Evolutionary conservation across 2,797 vertebrate species (phyloP), one percentile per base, ranked within the genome.

Genomic region (Falco columbarius): DNA sequence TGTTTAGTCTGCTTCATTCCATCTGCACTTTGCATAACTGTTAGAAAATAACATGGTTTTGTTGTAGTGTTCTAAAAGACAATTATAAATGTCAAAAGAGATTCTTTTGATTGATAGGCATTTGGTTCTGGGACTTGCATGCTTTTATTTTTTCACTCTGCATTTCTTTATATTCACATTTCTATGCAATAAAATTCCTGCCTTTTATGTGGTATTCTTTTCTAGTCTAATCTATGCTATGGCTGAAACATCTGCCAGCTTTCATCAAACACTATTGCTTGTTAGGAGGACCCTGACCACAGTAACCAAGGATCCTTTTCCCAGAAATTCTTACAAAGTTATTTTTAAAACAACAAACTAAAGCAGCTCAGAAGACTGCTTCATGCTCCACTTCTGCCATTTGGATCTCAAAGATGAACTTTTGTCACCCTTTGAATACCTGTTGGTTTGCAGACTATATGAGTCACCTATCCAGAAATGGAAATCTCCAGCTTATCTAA

Each of bases 181-280:
- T 95, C 72, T 74, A 3, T 84, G 71, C 59, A 68, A 55, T 63
- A 34, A 34, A 82, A 70, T 61, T 85, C 30, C 34, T 75, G 61
- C 40, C 74, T 84, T 90, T 94, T 67, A 73, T 92, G 83, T 90
- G 86, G 74, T 86, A 36, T 79, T 62, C 38, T 91, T 94, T 96
- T 89, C 73, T 59, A 77, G 66, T 91, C 55, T 77, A 66, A 86
- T 91, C 55, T 81, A 1, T 86, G n/a, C 66, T 81, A 32, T 92
- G 56, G 30, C 29, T 92, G 62, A 92, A 95, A 56, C 23, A 76
- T 84, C 59, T 81, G 66, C 62, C 79, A 90, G 4, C 32, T 66
- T 71, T 91, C 40, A 61, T 87, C 67, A 91, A 70, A 66, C 2
- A 0, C 34, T 75, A 1, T 36, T 93, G 51, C 77, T 84, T 77